These are phyloP conservation scores for Euplexia lucipara DNA, from an alignment of 2,888 invertebrate species.

Conservation along the genomic window DNA sequence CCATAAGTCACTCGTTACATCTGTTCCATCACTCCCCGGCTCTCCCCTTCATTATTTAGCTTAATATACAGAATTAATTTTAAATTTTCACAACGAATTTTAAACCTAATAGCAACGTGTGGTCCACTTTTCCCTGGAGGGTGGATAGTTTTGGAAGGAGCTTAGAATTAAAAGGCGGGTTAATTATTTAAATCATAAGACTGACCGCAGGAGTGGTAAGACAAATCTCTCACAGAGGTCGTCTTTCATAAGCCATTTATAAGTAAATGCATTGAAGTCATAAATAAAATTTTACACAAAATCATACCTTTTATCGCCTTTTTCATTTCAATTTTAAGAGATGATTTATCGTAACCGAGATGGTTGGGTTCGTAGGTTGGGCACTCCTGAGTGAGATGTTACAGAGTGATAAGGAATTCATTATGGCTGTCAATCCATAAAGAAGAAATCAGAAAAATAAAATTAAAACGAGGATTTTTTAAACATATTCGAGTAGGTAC, in stretches of 20 bases:
- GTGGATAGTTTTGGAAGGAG: conserved; percentile 24
- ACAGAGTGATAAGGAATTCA: too few relatives aligned
- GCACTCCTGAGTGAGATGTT: too few relatives aligned
- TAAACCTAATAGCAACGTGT: conserved; percentile 32
- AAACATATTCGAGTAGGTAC: too few relatives aligned
- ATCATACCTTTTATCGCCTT: too few relatives aligned
- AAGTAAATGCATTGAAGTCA: too few relatives aligned
- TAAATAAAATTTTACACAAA: too few relatives aligned
- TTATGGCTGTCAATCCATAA: too few relatives aligned
- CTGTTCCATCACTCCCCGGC: conserved; percentile 79
- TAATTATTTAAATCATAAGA: conserved; percentile 17
- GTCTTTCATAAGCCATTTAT: not conserved
- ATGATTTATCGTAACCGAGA: too few relatives aligned
- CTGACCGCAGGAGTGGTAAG: not conserved
- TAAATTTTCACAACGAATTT: conserved; percentile 55
- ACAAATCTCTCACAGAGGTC: not conserved
- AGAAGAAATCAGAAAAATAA: too few relatives aligned
- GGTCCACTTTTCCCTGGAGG: conserved; percentile 28
- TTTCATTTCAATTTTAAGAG: too few relatives aligned
- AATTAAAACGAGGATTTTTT: too few relatives aligned
- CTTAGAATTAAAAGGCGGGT: conserved; percentile 5
- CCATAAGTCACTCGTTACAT: conserved; percentile 83
- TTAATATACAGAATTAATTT: conserved; percentile 61
- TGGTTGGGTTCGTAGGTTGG: too few relatives aligned
- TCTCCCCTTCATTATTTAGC: conserved; percentile 64